Percentiles rank a stretch among this genome's conserved stretches.
Conservation (phyloP, 2,113 vertebrate genomes). For the Larimichthys crocea region DNA sequence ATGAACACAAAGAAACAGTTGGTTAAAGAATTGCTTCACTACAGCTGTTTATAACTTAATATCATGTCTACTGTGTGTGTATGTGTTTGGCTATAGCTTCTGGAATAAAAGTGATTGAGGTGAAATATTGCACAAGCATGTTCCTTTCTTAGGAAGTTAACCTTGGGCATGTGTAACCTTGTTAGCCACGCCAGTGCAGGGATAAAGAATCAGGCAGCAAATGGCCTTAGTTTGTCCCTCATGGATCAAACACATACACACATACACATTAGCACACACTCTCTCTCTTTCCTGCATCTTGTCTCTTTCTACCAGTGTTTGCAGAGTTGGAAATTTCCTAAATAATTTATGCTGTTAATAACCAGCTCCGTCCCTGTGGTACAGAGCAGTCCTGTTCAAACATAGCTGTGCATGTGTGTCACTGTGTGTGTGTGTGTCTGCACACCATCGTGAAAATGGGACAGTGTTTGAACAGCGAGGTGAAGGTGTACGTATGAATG, state of each 20-base stretch:
- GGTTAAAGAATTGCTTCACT: background rate
- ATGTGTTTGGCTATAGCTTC: conserved; percentile 25
- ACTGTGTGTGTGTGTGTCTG: conserved; percentile 32
- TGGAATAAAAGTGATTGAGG: conserved; percentile 11
- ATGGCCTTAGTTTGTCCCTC: conserved; percentile 61
- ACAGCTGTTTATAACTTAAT: background rate
- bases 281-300: conserved; percentile 26
- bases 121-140: conserved; percentile 49
- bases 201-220: conserved; percentile 64
- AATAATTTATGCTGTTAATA: conserved; percentile 87
- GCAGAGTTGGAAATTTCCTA: conserved; percentile 80
- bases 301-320: conserved; percentile 72
- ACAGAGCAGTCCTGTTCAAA: conserved; percentile 80
- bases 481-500: conserved; percentile 74
- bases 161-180: conserved; percentile 67
- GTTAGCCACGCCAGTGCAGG: conserved; percentile 57
- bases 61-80: background rate
- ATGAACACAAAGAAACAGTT: background rate
- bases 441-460: conserved; percentile 60
- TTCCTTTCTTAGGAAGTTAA: conserved; percentile 50
- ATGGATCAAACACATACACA: conserved; percentile 45
- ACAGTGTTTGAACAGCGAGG: conserved; percentile 78
- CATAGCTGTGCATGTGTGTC: conserved; percentile 52
- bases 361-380: conserved; percentile 74
- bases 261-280: background rate